These are phyloP conservation scores for Sebastes nivosus DNA, from an alignment of 2,797 vertebrate species.

Conservation along the genomic window DNA sequence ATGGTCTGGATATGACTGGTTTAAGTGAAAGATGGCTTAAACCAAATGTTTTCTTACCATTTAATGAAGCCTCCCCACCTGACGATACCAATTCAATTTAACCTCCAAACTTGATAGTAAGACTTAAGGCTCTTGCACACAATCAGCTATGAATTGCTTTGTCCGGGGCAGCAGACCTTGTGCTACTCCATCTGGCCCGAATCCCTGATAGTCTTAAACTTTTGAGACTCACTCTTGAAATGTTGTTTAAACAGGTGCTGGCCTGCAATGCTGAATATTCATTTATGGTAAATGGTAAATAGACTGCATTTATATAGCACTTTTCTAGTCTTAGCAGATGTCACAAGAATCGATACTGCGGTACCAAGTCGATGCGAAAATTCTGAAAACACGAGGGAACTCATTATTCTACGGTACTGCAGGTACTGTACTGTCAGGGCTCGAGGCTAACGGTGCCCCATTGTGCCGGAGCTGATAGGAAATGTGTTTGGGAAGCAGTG, in stretches of 20 bases:
- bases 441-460: too few relatives aligned
- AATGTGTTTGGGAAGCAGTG: background rate
- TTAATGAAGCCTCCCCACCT: background rate
- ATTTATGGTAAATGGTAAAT: background rate
- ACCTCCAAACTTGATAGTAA: background rate
- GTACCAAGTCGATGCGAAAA: background rate
- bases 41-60: background rate
- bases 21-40: background rate
- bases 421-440: background rate
- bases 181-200: background rate
- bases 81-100: background rate
- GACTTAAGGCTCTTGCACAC: background rate
- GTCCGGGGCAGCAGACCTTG: background rate
- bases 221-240: background rate
- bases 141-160: background rate
- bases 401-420: background rate
- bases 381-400: background rate
- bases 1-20: background rate
- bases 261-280: background rate
- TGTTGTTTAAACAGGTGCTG: background rate
- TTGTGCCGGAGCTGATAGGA: background rate
- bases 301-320: background rate
- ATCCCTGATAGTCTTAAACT: background rate
- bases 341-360: background rate
- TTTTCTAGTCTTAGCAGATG: background rate